A percentile compares a stretch with the other conserved stretches of the same genome.
These are phyloP conservation scores for Danio tinwini DNA, from an alignment of 2,797 vertebrate species.

Conservation along the genomic window DNA sequence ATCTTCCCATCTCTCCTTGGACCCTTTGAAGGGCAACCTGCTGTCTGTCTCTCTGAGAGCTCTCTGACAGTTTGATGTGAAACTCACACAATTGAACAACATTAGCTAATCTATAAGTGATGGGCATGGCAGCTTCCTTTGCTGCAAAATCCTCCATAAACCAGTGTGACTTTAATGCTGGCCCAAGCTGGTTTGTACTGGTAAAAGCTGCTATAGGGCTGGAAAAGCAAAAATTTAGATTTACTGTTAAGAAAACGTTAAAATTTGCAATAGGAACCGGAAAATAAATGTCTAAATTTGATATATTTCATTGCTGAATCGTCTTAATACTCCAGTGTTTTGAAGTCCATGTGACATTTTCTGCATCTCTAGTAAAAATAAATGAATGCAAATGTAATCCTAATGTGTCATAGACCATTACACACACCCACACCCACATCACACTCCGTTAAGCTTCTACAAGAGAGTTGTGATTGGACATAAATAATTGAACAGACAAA, in stretches of 20 bases:
- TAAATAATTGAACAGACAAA: too few relatives aligned
- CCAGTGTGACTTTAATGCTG: too few relatives aligned
- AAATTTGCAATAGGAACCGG: too few relatives aligned
- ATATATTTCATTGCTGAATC: too few relatives aligned
- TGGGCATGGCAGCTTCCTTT: background rate
- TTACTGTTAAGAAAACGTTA: too few relatives aligned
- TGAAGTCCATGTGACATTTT: background rate
- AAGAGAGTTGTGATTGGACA: too few relatives aligned
- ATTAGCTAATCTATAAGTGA: background rate
- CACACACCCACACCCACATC: background rate
- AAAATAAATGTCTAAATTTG: too few relatives aligned
- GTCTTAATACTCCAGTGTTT: background rate
- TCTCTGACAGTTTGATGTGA: background rate
- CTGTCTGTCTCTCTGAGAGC: background rate
- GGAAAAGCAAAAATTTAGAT: too few relatives aligned
- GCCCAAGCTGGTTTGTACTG: too few relatives aligned
- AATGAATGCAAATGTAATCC: background rate
- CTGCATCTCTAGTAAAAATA: background rate
- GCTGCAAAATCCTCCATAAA: background rate
- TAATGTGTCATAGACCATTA: background rate
- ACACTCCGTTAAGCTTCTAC: background rate
- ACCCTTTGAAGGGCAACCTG: conserved; percentile 26
- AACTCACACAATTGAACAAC: background rate
- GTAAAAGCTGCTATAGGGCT: too few relatives aligned
- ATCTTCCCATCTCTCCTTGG: background rate